Evolutionary conservation across 2,113 vertebrate genomes (phyloP).

Genomic region (Osmerus mordax): DNA sequence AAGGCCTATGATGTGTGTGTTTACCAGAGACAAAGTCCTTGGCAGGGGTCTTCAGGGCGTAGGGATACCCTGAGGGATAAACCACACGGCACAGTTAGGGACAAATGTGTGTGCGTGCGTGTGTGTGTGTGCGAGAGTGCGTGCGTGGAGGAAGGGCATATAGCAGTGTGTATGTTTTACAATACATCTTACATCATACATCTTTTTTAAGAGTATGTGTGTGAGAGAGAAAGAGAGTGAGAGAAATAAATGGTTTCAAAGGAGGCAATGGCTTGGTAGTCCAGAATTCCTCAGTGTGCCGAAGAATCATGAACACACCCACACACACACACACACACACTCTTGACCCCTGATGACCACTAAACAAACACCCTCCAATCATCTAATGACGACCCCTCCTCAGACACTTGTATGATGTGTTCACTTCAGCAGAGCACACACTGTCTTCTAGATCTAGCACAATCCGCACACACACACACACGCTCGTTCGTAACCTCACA

Average conservation of each 20-base stretch:
- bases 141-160: neutral
- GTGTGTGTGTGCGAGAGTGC: neutral
- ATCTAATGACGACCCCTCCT: too few species aligned
- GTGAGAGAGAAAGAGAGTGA: too few species aligned
- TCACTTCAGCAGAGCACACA: too few species aligned
- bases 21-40: constrained; percentile 73
- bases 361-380: too few species aligned
- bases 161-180: neutral
- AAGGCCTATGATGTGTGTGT: neutral
- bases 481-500: neutral
- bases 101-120: constrained; percentile 14
- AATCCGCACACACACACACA: neutral
- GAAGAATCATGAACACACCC: too few species aligned
- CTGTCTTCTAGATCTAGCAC: too few species aligned
- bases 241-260: too few species aligned
- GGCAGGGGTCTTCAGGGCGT: constrained; percentile 65
- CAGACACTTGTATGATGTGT: too few species aligned
- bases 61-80: constrained; percentile 70
- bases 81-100: constrained; percentile 55
- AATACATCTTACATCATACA: constrained; percentile 6
- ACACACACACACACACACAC: too few species aligned
- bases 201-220: neutral
- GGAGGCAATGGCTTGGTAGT: too few species aligned
- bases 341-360: too few species aligned
- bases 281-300: too few species aligned